Base-by-base conservation (phyloP, 1,140 invertebrate species). In the Panagrolaimus sp. region DNA sequence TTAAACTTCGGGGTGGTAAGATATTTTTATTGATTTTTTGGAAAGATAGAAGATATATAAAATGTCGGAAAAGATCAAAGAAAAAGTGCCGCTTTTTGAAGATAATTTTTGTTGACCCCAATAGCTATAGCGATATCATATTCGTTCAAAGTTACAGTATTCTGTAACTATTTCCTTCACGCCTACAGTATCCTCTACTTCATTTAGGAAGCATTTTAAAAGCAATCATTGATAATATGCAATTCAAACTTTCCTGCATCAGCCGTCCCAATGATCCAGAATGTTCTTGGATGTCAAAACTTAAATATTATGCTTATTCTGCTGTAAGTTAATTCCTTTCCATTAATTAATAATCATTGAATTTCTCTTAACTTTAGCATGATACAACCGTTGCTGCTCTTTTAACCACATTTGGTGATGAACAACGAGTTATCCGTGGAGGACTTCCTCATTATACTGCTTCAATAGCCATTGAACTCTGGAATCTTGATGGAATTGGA, bases 221-320 rank as follows among this genome's bases (percentile, higher is more conserved):
- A 28, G 64, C 62, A 15, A 62, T 78, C 43, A 55, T 78, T 14
- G 68, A 78, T 55, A 70, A 67, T 24, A 81, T 78, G 69, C 48
- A 72, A 15, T 52, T 63, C 7, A 78, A 78, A 45, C 1, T 76
- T 7, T 17, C 45, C 21, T 76, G 75, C 32, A n/a, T 14, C 8
- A 6, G 38, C 21, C 43, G 45, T 24, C 63, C 65, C 17, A 71
- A 76, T 32, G 14, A 55, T 32, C 45, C 28, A 5, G 43, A 71
- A 1, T 81, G 78, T 46, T 46, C 15, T 4, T 78, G 77, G 77
- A 81, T 78, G 14, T 43, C 17, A 9, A 55, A 65, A n/a, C 70
- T 78, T 8, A 78, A 78, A 47, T 78, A 80, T 63, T 79, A 78
- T 45, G 77, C 77, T 12, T 78, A 81, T 66, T 81, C 79, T 17